phyloP scores from a whole-genome alignment of 2,113 vertebrate species.

The Pimephales promelas region DNA sequence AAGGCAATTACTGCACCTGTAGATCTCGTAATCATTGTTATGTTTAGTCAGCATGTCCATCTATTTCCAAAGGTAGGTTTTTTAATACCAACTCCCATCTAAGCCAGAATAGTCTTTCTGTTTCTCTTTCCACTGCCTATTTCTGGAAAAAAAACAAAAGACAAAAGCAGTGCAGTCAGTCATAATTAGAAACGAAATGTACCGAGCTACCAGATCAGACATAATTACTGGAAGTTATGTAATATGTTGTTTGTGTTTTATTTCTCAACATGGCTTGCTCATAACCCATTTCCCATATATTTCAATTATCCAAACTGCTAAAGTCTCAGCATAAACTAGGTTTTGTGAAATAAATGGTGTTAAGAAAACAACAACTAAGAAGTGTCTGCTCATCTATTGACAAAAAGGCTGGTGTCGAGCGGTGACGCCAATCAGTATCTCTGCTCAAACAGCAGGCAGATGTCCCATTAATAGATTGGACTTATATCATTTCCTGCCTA shows the following conservation, averaged over 20 bases:
- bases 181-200: conserved; percentile 12
- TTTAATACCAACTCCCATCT: not conserved
- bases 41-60: not conserved
- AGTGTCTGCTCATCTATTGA: conserved; percentile 1
- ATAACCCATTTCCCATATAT: not conserved
- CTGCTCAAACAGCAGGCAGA: conserved; percentile 48
- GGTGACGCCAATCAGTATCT: conserved; percentile 21
- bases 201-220: too few relatives aligned
- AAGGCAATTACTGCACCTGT: conserved; percentile 25
- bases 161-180: not conserved
- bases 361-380: not conserved
- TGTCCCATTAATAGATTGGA: conserved; percentile 38
- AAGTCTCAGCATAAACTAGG: not conserved
- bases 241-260: conserved; percentile 2
- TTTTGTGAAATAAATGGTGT: not conserved
- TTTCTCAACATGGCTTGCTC: conserved; percentile 3
- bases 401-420: not conserved
- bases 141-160: conserved; percentile 13
- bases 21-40: conserved; percentile 10
- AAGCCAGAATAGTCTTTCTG: not conserved
- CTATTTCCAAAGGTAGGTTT: conserved; percentile 1
- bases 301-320: not conserved
- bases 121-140: not conserved
- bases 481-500: conserved; percentile 38
- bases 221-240: not conserved